Evolutionary conservation across 2,797 vertebrate genomes (phyloP), one percentile per base, ranked within the genome.

Genomic region (Orestias chungarensis): DNA sequence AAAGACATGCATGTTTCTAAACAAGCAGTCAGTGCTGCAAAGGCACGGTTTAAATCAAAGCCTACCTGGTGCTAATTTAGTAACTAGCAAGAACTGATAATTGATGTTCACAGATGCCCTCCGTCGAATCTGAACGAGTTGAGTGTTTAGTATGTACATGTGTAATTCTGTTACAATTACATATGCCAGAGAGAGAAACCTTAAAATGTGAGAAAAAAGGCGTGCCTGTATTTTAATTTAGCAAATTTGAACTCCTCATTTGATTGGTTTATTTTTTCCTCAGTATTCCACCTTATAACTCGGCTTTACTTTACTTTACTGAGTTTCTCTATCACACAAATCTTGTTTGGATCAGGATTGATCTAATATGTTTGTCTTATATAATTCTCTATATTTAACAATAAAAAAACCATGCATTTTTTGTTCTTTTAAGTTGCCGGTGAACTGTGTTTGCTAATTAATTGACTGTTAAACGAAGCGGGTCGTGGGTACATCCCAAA

Each of bases 401-500:
- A 27, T 73, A 73, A 55, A 76, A 35, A 65, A 62, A n/a, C n/a
- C 2, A 7, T 64, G 50, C 6, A 25, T 61, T 23, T 38, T 62
- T 62, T 38, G 35, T 9, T 25, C 9, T 50, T 50, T 50, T 50
- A 61, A 14, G 23, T 0, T 40, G 23, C 23, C 12, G n/a, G 14
- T 61, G 35, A 40, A n/a, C 20, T 40, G 12, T 15, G 31, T 4
- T 11, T 78, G 67, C 79, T 82, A 81, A 86, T 88, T 90, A 89
- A 86, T 71, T 86, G 81, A 62, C 81, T 83, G 82, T 88, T 89
- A 87, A 87, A 88, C 29, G 65, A 73, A 85, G 74, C 31, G 73
- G 90, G 87, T 92, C 87, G 90, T 88, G 77, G 52, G 79, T 73
- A 72, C 86, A 74, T 84, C 79, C 84, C 84, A 84, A 82, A 88